Evolutionary conservation across 2,113 vertebrate species (phyloP), one percentile per base, ranked within the genome.

Genomic region (Siniperca knerii): DNA sequence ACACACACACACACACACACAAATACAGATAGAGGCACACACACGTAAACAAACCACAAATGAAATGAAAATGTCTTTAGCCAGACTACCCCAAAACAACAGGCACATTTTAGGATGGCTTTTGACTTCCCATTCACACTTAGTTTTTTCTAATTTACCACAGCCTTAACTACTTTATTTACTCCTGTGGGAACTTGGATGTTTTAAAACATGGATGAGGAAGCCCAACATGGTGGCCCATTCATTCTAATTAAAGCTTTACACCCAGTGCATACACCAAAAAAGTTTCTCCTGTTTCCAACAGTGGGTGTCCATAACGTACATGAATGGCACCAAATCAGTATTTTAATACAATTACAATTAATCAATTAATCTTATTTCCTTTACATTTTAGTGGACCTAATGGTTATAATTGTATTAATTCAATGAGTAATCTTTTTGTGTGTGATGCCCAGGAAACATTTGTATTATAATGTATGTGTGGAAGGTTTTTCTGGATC

Each of bases 11-110:
- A 25, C 25, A 25, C 25, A 25, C 25, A 60, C 15, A 57, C 21
- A 62, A 1, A 54, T 18, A 65, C 52, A 61, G 42, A 80, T 20
- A 77, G 44, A 61, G 11, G 20, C 15, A 58, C 74, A 64, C 40
- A 55, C 40, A 77, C 54, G 4, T 44, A 55, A 60, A 70, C n/a
- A 46, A 61, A 71, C 29, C 42, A 70, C 29, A 75, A 79, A 72
- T 67, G 0, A 64, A 70, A 62, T 20, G 20, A 16, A n/a, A 50
- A 71, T 66, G 6, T 58, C 15, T 61, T 75, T 60, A 67, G 37
- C 35, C 16, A 54, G 50, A 74, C 40, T 46, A 50, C 13, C n/a
- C 42, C 16, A 82, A 79, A 79, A 55, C 44, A 73, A 18, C 1
- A 0, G 35, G 10, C 40, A 52, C 25, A 75, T 81, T 79, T 80